Evolutionary conservation across 1,140 invertebrate genomes (phyloP), one percentile per base, ranked within the genome.

Genomic region (Anoplophora glabripennis): DNA sequence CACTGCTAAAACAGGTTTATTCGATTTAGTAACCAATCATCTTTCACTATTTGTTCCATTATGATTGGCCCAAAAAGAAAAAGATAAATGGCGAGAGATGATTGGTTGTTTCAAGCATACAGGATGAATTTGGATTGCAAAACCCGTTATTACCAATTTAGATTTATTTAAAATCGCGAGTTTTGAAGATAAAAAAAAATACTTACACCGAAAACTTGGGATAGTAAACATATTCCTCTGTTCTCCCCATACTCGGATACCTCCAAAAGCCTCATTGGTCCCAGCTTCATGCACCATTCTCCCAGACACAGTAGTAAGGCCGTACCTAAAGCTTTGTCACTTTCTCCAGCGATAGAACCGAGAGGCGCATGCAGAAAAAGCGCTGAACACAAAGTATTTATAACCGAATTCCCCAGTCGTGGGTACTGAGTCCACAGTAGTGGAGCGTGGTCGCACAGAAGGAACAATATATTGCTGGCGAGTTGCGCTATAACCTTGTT

Each of bases 251-350:
- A 74, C 51, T 75, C 79, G 12, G 76, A 78, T 48, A 76, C 65
- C 44, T 74, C 71, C 37, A 80, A 63, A 52, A 83, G 67, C 52
- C 77, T 71, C 44, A 62, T 71, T 18, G 80, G 79, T 45, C 79
- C 81, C 62, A 92, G 78, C 63, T 81, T 80, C 84, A 97, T 93
- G 53, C 93, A 95, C 88, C 94, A 97, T 79, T 98, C 94, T 0
- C 92, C 91, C 34, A 98, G 78, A 73, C 92, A 94, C 54, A 96
- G 86, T 65, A 96, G 83, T 68, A 96, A 82, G 0, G 91, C 89
- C 14, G 93, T 88, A 0, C 92, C 83, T 33, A 96, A 79, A 63
- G 85, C 80, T 79, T 89, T 83, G 74, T 89, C 80, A 57, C 83
- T 76, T 75, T 88, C 81, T 61, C 82, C 76, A 0, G 72, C 69